phyloP scores from a whole-genome alignment of 2,113 vertebrate genomes.

The Centrocercus urophasianus region DNA sequence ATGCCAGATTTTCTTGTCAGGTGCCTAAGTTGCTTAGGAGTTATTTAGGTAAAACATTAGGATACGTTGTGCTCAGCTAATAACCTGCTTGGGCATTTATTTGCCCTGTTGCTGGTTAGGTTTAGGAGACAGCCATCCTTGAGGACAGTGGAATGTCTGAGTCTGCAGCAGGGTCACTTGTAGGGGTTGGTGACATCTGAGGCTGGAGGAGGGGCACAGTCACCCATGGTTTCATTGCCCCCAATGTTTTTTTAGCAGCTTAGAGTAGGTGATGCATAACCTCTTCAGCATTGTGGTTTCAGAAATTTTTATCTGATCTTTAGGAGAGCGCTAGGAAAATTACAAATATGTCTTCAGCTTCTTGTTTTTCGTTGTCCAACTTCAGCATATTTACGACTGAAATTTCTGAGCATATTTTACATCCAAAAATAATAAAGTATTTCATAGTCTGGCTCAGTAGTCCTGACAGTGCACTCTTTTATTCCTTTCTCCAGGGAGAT shows the following conservation, averaged over 20 bases:
- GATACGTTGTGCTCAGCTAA: accelerated
- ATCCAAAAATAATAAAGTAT: not conserved
- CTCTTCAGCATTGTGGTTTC: not conserved
- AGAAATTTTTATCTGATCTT: not conserved
- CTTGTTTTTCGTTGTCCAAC: not conserved
- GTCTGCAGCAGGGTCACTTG: not conserved
- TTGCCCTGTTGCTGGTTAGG: not conserved
- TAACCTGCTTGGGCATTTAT: not conserved
- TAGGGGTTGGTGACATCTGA: not conserved
- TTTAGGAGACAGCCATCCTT: accelerated
- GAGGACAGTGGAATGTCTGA: not conserved
- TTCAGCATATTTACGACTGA: not conserved
- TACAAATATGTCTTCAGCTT: not conserved
- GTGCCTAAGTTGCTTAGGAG: not conserved
- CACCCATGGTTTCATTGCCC: not conserved
- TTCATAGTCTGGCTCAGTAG: not conserved
- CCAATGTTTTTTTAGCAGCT: not conserved
- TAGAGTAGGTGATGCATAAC: not conserved
- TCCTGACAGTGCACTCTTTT: not conserved
- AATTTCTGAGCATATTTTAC: too few relatives aligned
- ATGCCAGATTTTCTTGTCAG: not conserved
- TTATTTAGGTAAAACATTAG: not conserved
- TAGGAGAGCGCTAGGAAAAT: not conserved
- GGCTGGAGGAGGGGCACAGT: not conserved
- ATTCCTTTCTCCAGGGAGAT: not conserved